phyloP scores from a whole-genome alignment of 1,140 invertebrate genomes.

The Maniola jurtina region DNA sequence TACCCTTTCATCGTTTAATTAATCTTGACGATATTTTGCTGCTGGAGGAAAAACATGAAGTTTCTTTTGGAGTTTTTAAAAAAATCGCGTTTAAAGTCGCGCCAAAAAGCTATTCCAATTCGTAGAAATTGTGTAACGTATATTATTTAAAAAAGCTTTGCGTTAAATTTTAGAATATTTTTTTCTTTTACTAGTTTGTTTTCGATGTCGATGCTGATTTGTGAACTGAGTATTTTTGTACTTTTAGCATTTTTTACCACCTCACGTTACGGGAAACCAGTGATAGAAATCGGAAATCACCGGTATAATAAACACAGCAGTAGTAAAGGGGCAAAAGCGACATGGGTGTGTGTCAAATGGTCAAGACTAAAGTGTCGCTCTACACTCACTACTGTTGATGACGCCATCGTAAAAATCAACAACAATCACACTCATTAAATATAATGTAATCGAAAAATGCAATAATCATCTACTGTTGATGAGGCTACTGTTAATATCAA shows the following conservation, averaged over 20 bases:
- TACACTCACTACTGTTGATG: constrained; percentile 24
- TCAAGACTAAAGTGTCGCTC: constrained; percentile 34
- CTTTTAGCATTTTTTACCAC: constrained; percentile 24
- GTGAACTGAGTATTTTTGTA: not conserved
- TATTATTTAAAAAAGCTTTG: too few relatives aligned
- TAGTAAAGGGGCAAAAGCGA: constrained; percentile 31
- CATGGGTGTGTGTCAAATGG: constrained; percentile 40
- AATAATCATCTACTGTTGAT: constrained; percentile 10
- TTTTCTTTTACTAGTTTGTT: too few relatives aligned
- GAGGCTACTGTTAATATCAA: constrained; percentile 20
- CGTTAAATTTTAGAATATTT: too few relatives aligned
- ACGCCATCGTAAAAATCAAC: constrained; percentile 21
- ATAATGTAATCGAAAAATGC: too few relatives aligned
- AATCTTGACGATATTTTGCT: too few relatives aligned
- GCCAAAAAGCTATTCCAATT: too few relatives aligned
- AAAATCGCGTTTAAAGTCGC: too few relatives aligned
- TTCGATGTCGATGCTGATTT: too few relatives aligned
- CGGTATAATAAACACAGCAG: constrained; percentile 41
- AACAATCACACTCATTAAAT: constrained; percentile 29
- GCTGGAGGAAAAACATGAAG: too few relatives aligned
- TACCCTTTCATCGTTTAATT: too few relatives aligned
- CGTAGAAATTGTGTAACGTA: too few relatives aligned
- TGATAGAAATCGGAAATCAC: constrained; percentile 38
- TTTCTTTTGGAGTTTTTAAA: too few relatives aligned
- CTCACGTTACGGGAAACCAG: constrained; percentile 44